A percentile compares a stretch with the other conserved stretches of the same genome.
Evolutionary conservation across 2,797 vertebrate genomes (phyloP).

Genomic region (Anas acuta): DNA sequence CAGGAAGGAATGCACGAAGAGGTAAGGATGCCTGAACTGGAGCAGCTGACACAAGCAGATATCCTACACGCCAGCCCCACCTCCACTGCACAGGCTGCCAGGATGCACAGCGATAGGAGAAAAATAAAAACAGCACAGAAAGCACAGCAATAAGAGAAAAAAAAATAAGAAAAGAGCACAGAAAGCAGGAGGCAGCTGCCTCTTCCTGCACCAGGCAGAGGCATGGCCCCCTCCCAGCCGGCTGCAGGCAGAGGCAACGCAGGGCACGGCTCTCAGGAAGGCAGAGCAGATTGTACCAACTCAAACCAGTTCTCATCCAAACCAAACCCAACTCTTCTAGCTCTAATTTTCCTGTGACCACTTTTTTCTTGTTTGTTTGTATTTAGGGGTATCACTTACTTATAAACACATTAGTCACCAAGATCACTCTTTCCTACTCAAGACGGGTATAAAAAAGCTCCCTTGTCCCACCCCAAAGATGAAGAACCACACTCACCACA

Average conservation of each 20-base stretch:
- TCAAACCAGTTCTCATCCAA: not conserved
- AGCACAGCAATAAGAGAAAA: not conserved
- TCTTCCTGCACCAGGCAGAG: not conserved
- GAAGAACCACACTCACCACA: not conserved
- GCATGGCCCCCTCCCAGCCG: not conserved
- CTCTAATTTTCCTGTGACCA: not conserved
- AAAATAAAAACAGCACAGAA: accelerated
- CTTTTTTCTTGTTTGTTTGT: not conserved
- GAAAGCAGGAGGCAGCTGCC: not conserved
- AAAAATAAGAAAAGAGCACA: accelerated
- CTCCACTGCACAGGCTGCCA: not conserved
- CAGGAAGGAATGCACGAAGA: not conserved
- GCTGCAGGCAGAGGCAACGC: not conserved
- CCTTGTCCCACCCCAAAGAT: not conserved
- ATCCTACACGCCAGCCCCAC: not conserved
- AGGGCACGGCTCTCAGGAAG: not conserved
- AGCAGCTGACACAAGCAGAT: not conserved
- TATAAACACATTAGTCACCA: not conserved
- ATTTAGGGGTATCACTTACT: not conserved
- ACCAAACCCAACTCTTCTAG: not conserved
- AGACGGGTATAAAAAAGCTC: not conserved
- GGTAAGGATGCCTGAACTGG: not conserved
- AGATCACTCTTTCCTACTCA: not conserved
- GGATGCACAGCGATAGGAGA: too few relatives aligned
- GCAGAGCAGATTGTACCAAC: not conserved